Conservation (phyloP, 2,888 invertebrate genomes). For the Xestia ashworthii region DNA sequence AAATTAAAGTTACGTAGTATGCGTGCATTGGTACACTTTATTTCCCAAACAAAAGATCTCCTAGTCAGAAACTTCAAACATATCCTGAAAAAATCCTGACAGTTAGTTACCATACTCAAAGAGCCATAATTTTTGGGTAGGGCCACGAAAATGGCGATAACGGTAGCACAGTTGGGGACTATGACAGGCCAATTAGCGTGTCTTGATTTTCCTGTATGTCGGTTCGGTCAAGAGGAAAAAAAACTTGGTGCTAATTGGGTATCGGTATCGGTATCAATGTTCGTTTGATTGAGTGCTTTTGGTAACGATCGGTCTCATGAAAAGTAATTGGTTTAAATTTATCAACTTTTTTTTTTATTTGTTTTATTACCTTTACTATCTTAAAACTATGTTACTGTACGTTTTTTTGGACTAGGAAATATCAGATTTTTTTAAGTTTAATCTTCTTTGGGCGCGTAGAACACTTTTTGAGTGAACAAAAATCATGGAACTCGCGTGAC, state of each 20-base stretch:
- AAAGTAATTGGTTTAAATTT: not conserved
- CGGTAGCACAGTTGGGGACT: conserved; percentile 26
- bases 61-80: not conserved
- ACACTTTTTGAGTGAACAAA: too few relatives aligned
- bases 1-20: too few relatives aligned
- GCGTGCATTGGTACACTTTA: not conserved
- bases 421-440: too few relatives aligned
- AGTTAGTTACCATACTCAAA: conserved; percentile 26
- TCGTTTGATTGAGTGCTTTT: conserved; percentile 26
- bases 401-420: too few relatives aligned
- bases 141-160: conserved; percentile 44
- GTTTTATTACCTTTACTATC: not conserved
- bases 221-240: conserved; percentile 11
- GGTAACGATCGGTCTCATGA: conserved; percentile 4
- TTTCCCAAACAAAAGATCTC: not conserved
- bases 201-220: conserved; percentile 36
- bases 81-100: not conserved
- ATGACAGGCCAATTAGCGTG: conserved; percentile 55
- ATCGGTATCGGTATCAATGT: conserved; percentile 15
- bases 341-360: not conserved
- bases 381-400: too few relatives aligned
- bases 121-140: conserved; percentile 51
- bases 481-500: too few relatives aligned
- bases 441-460: too few relatives aligned
- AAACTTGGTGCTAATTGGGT: conserved; percentile 40